Percentiles rank a stretch among this genome's conserved stretches.
Evolutionary conservation across 2,113 vertebrate species (phyloP).

Genomic region (Platysteira castanea): DNA sequence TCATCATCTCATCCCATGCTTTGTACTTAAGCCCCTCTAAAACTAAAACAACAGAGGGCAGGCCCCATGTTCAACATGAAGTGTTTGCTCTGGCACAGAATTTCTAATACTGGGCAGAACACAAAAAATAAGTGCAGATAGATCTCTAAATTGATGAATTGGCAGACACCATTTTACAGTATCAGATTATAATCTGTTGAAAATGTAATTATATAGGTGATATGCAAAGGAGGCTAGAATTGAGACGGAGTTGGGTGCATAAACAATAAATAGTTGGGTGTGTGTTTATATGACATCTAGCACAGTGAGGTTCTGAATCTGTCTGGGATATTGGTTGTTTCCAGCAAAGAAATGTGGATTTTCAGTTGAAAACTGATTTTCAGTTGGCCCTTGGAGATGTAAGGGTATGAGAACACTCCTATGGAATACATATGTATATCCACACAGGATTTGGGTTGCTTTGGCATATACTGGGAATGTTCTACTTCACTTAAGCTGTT

Average conservation of each 20-base stretch:
- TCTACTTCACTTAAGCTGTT: not conserved
- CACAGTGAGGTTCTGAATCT: not conserved
- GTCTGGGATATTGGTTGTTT: not conserved
- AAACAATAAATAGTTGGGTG: not conserved
- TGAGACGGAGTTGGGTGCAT: not conserved
- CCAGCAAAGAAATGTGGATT: not conserved
- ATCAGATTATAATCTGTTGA: not conserved
- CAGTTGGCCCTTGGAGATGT: not conserved
- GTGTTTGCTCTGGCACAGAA: not conserved
- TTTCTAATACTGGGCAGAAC: not conserved
- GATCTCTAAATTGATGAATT: not conserved
- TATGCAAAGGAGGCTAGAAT: not conserved
- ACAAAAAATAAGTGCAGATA: not conserved
- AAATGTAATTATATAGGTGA: not conserved
- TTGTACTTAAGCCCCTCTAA: not conserved
- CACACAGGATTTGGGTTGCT: not conserved
- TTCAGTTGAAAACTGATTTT: not conserved
- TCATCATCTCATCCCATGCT: not conserved
- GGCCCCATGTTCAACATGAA: not conserved
- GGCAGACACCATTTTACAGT: not conserved
- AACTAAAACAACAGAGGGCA: not conserved
- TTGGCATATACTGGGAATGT: not conserved
- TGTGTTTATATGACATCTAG: accelerated
- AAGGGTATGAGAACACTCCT: not conserved
- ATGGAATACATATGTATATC: not conserved